Conservation (phyloP, 1,140 invertebrate species). For the Caenorhabditis latens region DNA sequence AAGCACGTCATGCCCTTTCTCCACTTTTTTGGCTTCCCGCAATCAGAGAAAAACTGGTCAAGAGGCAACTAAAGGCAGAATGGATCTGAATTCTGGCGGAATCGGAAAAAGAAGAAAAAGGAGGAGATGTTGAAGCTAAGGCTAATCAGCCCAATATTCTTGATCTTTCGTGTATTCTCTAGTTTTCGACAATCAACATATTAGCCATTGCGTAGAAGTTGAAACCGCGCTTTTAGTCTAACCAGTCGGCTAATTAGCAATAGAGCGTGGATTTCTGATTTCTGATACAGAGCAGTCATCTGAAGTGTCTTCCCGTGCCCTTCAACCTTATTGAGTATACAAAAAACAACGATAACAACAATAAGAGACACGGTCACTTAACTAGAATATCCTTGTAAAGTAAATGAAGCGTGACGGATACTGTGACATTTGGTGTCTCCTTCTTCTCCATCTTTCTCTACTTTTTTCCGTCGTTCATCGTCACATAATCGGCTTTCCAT, state of each 20-base stretch:
- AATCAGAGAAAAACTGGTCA: constrained; percentile 46
- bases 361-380: not conserved
- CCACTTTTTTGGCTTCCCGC: not conserved
- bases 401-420: constrained; percentile 39
- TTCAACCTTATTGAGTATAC: no score
- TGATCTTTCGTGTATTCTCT: not conserved
- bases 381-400: not conserved
- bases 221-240: not conserved
- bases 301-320: no score
- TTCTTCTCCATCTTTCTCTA: not conserved
- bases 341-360: not conserved
- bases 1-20: constrained; percentile 51
- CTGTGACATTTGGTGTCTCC: not conserved
- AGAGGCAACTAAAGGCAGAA: constrained; percentile 38
- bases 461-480: not conserved
- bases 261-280: not conserved
- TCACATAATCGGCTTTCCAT: constrained; percentile 44
- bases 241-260: not conserved
- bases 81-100: not conserved
- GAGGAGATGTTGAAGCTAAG: not conserved
- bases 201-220: not conserved
- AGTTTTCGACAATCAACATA: not conserved
- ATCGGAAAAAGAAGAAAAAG: not conserved
- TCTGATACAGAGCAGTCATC: no score
- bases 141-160: not conserved